Base-by-base conservation (phyloP, 2,888 invertebrate species). In the Chrysodeixis includens region DNA sequence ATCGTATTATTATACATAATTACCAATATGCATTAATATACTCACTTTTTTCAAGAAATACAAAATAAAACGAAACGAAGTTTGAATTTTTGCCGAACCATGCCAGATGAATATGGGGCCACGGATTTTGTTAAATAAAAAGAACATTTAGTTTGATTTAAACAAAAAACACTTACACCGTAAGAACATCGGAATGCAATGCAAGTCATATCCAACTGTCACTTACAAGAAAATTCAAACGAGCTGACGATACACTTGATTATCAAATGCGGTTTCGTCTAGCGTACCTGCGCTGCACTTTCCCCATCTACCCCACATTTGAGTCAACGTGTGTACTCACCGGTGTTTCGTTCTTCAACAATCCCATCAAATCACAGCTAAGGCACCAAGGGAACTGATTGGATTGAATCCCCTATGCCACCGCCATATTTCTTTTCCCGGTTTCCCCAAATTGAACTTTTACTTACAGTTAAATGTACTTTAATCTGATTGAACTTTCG, bases 401-500 rank as follows among this genome's bases (percentile, higher is more conserved):
- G 94, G 94, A 95, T 95, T 93, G 94, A 92, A 90, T 85, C 87
- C 90, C 85, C 86, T 81, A 86, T 91, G 92, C 94, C 91, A 91
- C 86, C 88, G 87, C 92, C 89, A 91, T 93, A 93, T 93, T 94
- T 94, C 92, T 94, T 93, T 87, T 84, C 71, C 88, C 91, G 88
- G 86, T 91, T 90, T 85, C 91, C 92, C 91, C 90, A 90, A 93
- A 94, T 92, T 90, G 91, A 93, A 93, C 90, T 92, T 92, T 90
- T 92, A 92, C 91, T 89, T 88, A 89, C 91, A 90, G 92, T 93
- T 94, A 92, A 94, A 93, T 92, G 92, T 92, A 92, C 92, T 94
- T 92, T 94, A 94, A 94, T 95, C 94, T 92, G 93, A 94, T 95
- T 92, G 91, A 91, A 93, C 85, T 90, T 86, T 81, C 90, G 92